Percentiles rank a stretch among this genome's conserved stretches.
These are phyloP conservation scores for Panthera uncia DNA, from an alignment of 2,113 vertebrate genomes.

Conservation along the genomic window DNA sequence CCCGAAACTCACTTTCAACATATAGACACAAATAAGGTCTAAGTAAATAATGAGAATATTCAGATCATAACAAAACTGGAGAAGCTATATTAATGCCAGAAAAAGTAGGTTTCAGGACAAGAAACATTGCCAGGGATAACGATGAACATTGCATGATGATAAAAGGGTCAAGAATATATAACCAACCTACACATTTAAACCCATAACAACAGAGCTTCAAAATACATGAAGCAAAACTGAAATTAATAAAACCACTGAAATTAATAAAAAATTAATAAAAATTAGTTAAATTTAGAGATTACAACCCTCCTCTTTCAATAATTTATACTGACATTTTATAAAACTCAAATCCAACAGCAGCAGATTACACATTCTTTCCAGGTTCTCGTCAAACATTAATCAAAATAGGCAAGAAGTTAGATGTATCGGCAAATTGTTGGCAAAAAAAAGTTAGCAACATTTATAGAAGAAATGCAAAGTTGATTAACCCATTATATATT, in stretches of 20 bases:
- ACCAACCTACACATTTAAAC: background rate
- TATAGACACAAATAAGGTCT: background rate
- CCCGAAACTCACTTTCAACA: background rate
- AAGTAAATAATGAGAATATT: background rate
- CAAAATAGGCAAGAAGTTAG: background rate
- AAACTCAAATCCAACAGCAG: background rate
- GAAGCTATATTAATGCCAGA: background rate
- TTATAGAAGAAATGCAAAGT: background rate
- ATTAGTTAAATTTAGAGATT: background rate
- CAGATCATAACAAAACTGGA: background rate
- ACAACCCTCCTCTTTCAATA: background rate
- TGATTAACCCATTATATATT: background rate
- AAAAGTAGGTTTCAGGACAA: background rate
- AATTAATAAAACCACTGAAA: background rate
- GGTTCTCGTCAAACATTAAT: background rate
- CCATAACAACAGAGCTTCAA: background rate
- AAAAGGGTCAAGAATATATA: background rate
- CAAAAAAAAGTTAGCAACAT: background rate
- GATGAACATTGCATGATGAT: background rate
- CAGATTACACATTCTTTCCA: background rate
- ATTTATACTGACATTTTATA: background rate
- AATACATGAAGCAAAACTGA: background rate
- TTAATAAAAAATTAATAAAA: background rate
- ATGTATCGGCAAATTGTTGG: background rate
- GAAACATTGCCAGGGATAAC: background rate